Evolutionary conservation across 1,140 invertebrate genomes (phyloP), one percentile per base, ranked within the genome.

Genomic region (Bradynema listronoti): DNA sequence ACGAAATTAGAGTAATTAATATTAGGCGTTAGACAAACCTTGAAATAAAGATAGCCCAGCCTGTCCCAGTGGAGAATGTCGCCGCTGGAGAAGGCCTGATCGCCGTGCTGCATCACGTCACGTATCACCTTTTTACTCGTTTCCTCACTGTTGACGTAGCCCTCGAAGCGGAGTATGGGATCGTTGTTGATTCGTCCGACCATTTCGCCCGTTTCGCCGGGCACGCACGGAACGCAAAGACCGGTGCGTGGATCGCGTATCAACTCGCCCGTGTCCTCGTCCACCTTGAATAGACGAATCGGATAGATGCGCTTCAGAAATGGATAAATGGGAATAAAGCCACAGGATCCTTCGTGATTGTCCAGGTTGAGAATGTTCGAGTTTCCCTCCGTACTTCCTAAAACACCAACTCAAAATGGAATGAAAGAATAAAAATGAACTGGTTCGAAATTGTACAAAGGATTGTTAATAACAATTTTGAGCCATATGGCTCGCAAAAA

Each of bases 31-130:
- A 30, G 24, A 51, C 19, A 2, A 6, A 65, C 65, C 42, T 87
- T 88, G 81, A 98, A 98, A 79, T 86, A 96, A 33, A 97, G 81
- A 80, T 95, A 92, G 7, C 93, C 93, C 19, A 87, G 84, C 65
- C 91, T 87, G 78, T 97, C 92, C 70, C 89, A 86, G 6, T 88
- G 83, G 30, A 97, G 79, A 36, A 71, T 66, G 46, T 69, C 78
- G 85, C 88, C 89, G 32, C 90, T 92, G 56, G 90, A 80, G 78
- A 96, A 97, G 2, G 87, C 90, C 29, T 84, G 83, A 78, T 97
- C 92, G 29, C 91, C 91, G 69, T 87, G 86, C 4, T 71, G 78
- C 76, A 93, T 92, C 11, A 97, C 90, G 80, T 96, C 84, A 14
- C 80, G 75, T 1, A 92, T 86, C 29, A 97, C 80, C 80, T 98